These are phyloP conservation scores for Macrosteles quadrilineatus DNA, from an alignment of 1,140 invertebrate species.

Conservation along the genomic window DNA sequence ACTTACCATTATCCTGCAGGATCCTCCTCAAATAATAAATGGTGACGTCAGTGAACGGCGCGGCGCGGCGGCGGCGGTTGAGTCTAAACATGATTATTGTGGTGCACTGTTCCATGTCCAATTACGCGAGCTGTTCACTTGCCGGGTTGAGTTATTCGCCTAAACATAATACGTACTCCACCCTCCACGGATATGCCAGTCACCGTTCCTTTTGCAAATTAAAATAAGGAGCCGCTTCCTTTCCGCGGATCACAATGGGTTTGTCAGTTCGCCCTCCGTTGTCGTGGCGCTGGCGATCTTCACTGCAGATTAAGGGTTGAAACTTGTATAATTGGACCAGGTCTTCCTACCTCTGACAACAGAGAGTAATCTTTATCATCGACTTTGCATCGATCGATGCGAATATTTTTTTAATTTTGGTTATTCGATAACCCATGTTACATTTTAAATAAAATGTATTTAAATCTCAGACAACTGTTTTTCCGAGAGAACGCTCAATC, in stretches of 20 bases:
- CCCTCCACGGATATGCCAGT: background rate
- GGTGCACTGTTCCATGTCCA: conserved; percentile 32
- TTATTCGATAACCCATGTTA: too few relatives aligned
- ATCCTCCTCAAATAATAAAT: too few relatives aligned
- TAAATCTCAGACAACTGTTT: too few relatives aligned
- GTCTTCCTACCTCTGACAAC: too few relatives aligned
- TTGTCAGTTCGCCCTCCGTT: background rate
- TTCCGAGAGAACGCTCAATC: too few relatives aligned
- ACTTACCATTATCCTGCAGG: too few relatives aligned
- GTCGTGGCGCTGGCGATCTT: background rate
- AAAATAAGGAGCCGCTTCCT: background rate
- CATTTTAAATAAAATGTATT: too few relatives aligned
- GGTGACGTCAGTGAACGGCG: background rate
- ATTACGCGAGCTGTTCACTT: conserved; percentile 28
- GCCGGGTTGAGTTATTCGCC: conserved; percentile 11
- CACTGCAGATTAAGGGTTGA: background rate
- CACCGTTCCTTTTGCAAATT: background rate
- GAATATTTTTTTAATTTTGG: too few relatives aligned
- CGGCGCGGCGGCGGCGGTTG: background rate
- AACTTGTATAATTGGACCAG: too few relatives aligned
- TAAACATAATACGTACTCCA: conserved; percentile 24
- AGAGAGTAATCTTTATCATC: too few relatives aligned
- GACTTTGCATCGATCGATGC: too few relatives aligned
- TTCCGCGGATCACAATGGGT: background rate
- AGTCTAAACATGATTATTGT: conserved; percentile 32